These are phyloP conservation scores for Colinus virginianus DNA, from an alignment of 2,113 vertebrate species.

Conservation along the genomic window DNA sequence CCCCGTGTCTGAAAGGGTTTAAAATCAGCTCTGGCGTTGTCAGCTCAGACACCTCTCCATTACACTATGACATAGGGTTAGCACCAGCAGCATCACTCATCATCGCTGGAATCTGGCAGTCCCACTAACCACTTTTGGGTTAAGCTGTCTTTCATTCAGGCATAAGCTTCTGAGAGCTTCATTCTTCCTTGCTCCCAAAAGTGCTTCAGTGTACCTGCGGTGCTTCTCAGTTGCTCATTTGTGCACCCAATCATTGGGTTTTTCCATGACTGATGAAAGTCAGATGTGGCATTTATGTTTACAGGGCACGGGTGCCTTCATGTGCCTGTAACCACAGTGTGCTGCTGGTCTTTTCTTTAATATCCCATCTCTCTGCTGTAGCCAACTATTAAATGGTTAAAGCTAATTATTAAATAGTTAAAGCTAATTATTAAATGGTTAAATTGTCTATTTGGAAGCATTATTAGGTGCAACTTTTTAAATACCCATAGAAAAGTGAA, in stretches of 20 bases:
- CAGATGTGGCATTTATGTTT: not conserved
- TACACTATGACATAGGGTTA: not conserved
- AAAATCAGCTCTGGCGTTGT: not conserved
- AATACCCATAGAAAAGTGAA: slow-evolving; percentile 15
- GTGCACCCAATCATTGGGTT: not conserved
- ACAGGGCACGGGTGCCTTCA: not conserved
- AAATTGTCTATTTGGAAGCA: slow-evolving; percentile 46
- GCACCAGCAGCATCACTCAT: not conserved
- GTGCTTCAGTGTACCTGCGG: not conserved
- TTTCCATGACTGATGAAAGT: not conserved
- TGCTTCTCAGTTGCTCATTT: not conserved
- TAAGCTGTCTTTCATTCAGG: not conserved
- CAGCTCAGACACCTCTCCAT: not conserved
- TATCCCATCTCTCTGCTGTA: not conserved
- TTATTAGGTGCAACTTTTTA: slow-evolving; percentile 37
- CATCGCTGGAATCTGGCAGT: not conserved
- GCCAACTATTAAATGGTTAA: too few species aligned
- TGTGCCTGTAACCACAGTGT: accelerated
- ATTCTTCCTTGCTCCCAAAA: not conserved
- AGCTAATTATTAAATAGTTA: too few species aligned
- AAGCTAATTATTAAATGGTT: too few species aligned
- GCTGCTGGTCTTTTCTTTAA: not conserved
- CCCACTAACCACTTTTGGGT: not conserved
- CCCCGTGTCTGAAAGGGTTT: not conserved
- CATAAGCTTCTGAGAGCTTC: not conserved